These are phyloP conservation scores for Gadopsis bispinosus DNA, from an alignment of 2,797 vertebrate species.

Conservation along the genomic window DNA sequence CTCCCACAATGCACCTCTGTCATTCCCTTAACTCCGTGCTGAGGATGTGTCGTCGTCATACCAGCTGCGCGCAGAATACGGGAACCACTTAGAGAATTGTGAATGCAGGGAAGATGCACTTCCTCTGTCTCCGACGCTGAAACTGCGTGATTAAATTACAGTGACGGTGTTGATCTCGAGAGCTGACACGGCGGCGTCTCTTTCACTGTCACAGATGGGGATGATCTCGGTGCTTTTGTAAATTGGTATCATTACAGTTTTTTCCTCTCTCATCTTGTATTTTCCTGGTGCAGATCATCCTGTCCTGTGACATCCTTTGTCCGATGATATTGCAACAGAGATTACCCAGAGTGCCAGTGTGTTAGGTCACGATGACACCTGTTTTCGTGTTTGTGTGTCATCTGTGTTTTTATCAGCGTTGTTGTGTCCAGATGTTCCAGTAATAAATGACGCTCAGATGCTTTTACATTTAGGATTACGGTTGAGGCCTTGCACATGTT, in stretches of 20 bases:
- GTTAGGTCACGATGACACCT: slow-evolving; percentile 5
- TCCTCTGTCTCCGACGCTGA: not conserved
- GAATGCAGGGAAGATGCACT: not conserved
- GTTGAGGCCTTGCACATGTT: not conserved
- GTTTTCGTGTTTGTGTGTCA: not conserved
- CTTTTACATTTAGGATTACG: not conserved
- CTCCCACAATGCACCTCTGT: slow-evolving; percentile 13
- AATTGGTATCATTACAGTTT: not conserved
- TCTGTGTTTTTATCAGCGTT: not conserved
- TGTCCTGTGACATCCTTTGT: not conserved
- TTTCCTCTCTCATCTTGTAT: not conserved
- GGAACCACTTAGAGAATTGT: not conserved
- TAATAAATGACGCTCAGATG: not conserved
- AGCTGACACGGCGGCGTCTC: not conserved
- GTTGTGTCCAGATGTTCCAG: not conserved
- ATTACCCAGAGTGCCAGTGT: slow-evolving; percentile 15
- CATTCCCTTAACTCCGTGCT: not conserved
- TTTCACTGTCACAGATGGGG: not conserved
- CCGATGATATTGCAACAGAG: not conserved
- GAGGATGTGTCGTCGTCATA: slow-evolving; percentile 9
- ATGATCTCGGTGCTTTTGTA: not conserved
- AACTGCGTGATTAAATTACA: not conserved
- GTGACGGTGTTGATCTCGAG: not conserved
- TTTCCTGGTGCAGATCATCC: slow-evolving; percentile 7
- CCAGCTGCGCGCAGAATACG: slow-evolving; percentile 12